Evolutionary conservation across 2,888 invertebrate species (phyloP).

Genomic region (Noctuana brunneofusca): DNA sequence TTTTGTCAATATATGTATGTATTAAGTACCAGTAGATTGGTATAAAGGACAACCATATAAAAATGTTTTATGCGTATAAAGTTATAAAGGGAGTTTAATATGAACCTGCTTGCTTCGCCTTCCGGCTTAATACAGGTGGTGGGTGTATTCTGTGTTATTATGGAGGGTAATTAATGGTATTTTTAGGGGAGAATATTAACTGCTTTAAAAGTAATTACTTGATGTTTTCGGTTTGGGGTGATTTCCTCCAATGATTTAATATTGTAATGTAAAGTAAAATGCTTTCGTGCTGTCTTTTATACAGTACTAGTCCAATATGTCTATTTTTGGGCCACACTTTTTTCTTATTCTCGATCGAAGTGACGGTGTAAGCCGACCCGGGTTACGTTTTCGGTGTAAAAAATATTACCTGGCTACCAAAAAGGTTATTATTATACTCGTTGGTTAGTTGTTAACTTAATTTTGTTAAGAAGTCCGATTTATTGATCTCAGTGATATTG

Average conservation of each 20-base stretch:
- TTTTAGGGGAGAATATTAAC: conserved; percentile 23
- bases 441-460: conserved; percentile 61
- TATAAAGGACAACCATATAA: conserved; percentile 23
- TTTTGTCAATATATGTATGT: conserved; percentile 17
- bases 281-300: neutral
- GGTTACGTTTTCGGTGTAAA: conserved; percentile 43
- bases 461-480: conserved; percentile 54
- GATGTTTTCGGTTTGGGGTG: conserved; percentile 2
- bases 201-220: conserved; percentile 15
- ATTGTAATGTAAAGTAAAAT: no score
- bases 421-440: conserved; percentile 47
- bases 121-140: conserved; percentile 29
- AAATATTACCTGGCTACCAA: conserved; percentile 66
- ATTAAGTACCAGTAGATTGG: conserved; percentile 23
- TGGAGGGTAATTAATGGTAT: conserved; percentile 19
- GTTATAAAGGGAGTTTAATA: conserved; percentile 15
- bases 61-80: conserved; percentile 22
- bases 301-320: neutral
- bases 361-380: conserved; percentile 18
- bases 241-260: neutral
- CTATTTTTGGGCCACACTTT: neutral
- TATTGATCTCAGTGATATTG: conserved; percentile 47
- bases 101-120: conserved; percentile 21
- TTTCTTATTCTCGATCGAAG: conserved; percentile 1
- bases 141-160: conserved; percentile 11